Base-by-base conservation (phyloP, 2,113 vertebrate species). In the Mixornis gularis region DNA sequence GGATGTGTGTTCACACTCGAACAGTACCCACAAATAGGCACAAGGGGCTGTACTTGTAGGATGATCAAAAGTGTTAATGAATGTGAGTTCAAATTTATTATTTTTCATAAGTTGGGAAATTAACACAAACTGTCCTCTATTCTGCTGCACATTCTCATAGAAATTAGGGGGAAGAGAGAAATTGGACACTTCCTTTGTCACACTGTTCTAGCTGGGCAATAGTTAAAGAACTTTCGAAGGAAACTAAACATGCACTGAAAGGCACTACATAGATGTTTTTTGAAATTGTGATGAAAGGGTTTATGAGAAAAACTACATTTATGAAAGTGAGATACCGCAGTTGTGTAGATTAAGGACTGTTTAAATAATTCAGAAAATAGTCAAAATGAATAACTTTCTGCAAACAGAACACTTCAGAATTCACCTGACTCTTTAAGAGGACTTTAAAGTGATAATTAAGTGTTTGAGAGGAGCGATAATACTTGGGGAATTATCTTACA, bases 301-400 rank as follows among this genome's bases (percentile, higher is more conserved):
- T 68, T 89, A 30, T 72, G 46, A 41, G 38, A 44, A 12, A 84
- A 81, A 55, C 24, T 34, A 32, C 14, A 51, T 64, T 26, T 13
- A 65, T 69, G 26, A 53, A 81, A 70, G 36, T 29, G 38, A 85
- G 22, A 34, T 84, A 63, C 29, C 6, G 2, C 13, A 68, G 18
- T 79, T 41, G 2, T 69, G 26, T 44, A 65, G 78, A 60, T 93
- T 76, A 78, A 86, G 13, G 8, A 80, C 65, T 68, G 70, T 89
- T 88, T 85, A 89, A 92, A 86, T 89, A 94, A 77, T 78, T 94
- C 88, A 91, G 72, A 92, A 95, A 95, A 93, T 65, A 68, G 65
- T 91, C 9, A 86, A 92, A 94, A 79, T 48, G 14, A 76, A 43
- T 95, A 4, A 89, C 89, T 93, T 92, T 84, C 62, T 87, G 86